Evolutionary conservation across 1,140 invertebrate genomes (phyloP), one percentile per base, ranked within the genome.

Genomic region (Temnothorax curvispinosus): DNA sequence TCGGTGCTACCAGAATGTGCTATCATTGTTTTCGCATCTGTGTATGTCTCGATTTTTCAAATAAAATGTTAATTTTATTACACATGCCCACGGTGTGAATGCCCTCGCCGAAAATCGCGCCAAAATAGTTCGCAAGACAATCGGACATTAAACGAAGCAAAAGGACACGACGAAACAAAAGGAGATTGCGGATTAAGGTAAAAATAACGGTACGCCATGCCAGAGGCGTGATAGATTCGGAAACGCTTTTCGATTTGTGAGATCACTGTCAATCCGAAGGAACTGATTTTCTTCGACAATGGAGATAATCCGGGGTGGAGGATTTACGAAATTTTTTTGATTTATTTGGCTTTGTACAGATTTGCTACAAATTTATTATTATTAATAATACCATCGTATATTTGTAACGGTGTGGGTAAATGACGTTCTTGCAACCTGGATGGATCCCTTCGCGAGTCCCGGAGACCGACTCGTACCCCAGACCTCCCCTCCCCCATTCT

Each of bases 351-450:
- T 92, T 92, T 93, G 93, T 93, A 93, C 93, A 93, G 90, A 92
- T 94, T 94, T 94, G 86, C 93, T 94, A 94, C 93, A 94, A 94
- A 94, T 93, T 92, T 92, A 91, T 91, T 92, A 93, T 92, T 93
- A 89, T 89, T 91, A 92, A 89, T 92, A 91, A 91, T 92, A 91
- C 89, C 91, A 91, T 90, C 86, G 88, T 92, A 86, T 90, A 92
- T 90, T 92, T 90, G 88, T 92, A 91, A 90, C 89, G 87, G 50
- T 86, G 76, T 71, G 65, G 75, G 41, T 91, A 84, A 84, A 86
- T 84, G 64, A 88, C 67, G 78, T 44, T 78, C 75, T 50, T 87
- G 44, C 27, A 75, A 27, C 32, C 54, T 62, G 77, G 67, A 81
- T 75, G 65, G 54, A 74, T 75, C 64, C 82, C 38, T 84, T 84